These are phyloP conservation scores for Nasonia vitripennis DNA, from an alignment of 1,140 invertebrate species.

Conservation along the genomic window DNA sequence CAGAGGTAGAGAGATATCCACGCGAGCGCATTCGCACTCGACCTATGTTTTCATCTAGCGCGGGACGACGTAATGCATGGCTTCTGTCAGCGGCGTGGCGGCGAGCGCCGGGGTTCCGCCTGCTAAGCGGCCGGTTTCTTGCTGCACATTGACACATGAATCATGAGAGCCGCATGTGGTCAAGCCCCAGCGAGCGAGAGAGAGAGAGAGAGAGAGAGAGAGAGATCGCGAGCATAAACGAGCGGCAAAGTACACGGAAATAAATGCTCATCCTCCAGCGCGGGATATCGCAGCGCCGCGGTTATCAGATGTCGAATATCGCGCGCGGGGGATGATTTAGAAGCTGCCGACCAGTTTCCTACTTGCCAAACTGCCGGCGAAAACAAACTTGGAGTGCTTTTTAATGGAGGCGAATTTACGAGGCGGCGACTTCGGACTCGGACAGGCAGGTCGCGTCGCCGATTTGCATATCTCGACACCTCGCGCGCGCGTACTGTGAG, in stretches of 20 bases:
- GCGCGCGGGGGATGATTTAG: too few species aligned
- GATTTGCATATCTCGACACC: slow-evolving; percentile 37
- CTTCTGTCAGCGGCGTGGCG: slow-evolving; percentile 40
- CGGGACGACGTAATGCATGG: slow-evolving; percentile 38
- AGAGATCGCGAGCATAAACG: neutral
- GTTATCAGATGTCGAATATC: neutral
- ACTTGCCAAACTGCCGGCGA: neutral
- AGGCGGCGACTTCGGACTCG: neutral
- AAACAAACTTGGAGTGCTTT: slow-evolving; percentile 3
- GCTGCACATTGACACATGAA: slow-evolving; percentile 52
- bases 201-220: neutral
- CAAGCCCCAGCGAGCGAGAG: neutral
- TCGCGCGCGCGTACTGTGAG: neutral
- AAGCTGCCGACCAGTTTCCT: too few species aligned
- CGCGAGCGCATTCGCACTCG: neutral
- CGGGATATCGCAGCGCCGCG: slow-evolving; percentile 34
- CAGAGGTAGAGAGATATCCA: neutral
- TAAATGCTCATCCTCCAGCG: slow-evolving; percentile 33
- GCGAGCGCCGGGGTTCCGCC: slow-evolving; percentile 11
- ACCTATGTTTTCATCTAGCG: slow-evolving; percentile 29
- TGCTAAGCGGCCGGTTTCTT: slow-evolving; percentile 33
- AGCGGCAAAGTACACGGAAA: slow-evolving; percentile 28
- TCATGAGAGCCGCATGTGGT: slow-evolving; percentile 51
- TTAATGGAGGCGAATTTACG: slow-evolving; percentile 10
- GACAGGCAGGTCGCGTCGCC: neutral